A percentile compares a stretch with the other conserved stretches of the same genome.
Evolutionary conservation across 2,888 invertebrate genomes (phyloP).

Genomic region (Ptycholaimellus sp.): DNA sequence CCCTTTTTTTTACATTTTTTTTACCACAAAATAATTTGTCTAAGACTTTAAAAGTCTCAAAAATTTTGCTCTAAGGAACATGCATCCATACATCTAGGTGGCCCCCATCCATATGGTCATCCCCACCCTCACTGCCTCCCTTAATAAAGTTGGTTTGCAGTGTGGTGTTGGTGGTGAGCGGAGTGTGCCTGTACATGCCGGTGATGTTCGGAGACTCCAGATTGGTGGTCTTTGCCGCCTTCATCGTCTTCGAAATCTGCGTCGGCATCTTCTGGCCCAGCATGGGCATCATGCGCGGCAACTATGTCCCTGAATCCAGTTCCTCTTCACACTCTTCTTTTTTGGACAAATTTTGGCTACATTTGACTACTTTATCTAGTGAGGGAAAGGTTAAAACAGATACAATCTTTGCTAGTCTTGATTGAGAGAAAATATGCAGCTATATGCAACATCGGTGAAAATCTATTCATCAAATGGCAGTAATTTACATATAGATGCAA

Average conservation of each 20-base stretch:
- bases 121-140: background rate
- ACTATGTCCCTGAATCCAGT: conserved; percentile 32
- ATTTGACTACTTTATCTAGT: no score
- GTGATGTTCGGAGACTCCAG: conserved; percentile 25
- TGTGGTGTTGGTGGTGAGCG: conserved; percentile 26
- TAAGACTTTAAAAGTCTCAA: conserved; percentile 10
- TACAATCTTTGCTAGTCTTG: no score
- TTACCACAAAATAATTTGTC: background rate
- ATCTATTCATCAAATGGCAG: background rate
- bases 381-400: background rate
- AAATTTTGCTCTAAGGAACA: no score
- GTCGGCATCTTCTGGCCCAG: conserved; percentile 35
- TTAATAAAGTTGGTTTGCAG: conserved; percentile 14
- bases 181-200: conserved; percentile 27
- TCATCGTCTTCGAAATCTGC: conserved; percentile 30
- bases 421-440: background rate
- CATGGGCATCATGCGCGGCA: conserved; percentile 30
- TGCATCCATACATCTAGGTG: no score
- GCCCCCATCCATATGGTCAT: no score
- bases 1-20: conserved; percentile 1
- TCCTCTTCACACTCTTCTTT: no score
- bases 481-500: background rate
- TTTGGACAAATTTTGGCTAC: no score
- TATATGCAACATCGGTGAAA: background rate
- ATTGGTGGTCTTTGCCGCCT: conserved; percentile 26